Evolutionary conservation across 2,797 vertebrate genomes (phyloP).

Genomic region (Pipistrellus kuhlii): DNA sequence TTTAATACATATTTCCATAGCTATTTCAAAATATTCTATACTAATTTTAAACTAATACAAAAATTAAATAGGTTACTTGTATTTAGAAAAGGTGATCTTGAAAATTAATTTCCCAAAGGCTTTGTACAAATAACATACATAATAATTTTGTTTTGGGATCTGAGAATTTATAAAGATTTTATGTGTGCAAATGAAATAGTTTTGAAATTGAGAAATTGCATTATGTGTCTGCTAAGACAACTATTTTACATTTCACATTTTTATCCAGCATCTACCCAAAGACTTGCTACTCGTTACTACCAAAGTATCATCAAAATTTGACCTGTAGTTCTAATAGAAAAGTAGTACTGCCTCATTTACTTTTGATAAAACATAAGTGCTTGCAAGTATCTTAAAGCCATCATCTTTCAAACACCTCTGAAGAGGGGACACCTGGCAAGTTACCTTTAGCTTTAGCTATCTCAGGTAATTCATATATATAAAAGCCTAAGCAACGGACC

Average conservation of each 20-base stretch:
- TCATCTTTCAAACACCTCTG: not conserved
- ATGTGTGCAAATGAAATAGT: not conserved
- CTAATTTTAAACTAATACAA: not conserved
- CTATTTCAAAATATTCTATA: not conserved
- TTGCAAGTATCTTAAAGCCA: not conserved
- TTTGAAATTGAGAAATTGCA: not conserved
- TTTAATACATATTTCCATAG: not conserved
- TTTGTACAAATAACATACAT: not conserved
- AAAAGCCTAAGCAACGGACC: too few species aligned
- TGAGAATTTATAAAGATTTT: conserved; percentile 8
- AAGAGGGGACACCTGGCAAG: not conserved
- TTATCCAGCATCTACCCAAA: not conserved
- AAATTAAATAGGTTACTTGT: not conserved
- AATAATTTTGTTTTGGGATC: not conserved
- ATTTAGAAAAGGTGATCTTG: conserved; percentile 3
- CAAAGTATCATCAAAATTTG: not conserved
- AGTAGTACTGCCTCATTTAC: not conserved
- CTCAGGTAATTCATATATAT: not conserved
- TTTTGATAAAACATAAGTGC: not conserved
- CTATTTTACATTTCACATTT: not conserved
- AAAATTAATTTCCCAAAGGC: not conserved
- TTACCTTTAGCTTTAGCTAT: not conserved
- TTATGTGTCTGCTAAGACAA: not conserved
- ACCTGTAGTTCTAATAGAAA: not conserved
- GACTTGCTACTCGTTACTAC: not conserved